A percentile compares a stretch with the other conserved stretches of the same genome.
These are phyloP conservation scores for Gila orcuttii DNA, from an alignment of 2,113 vertebrate genomes.

Conservation along the genomic window DNA sequence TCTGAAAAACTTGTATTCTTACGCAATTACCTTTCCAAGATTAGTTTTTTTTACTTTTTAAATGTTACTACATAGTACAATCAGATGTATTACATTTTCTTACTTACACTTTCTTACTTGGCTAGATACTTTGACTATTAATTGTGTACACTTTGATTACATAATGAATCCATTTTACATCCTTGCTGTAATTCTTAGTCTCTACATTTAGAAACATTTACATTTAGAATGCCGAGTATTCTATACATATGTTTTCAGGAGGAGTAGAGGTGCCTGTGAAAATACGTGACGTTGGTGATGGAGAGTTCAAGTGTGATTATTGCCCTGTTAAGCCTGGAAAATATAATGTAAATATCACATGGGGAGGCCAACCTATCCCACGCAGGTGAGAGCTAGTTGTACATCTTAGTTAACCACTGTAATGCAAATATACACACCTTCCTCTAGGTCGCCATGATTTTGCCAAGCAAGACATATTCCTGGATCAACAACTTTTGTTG, in stretches of 20 bases:
- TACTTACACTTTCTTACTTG: too few species aligned
- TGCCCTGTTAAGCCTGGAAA: constrained; percentile 85
- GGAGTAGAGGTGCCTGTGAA: constrained; percentile 89
- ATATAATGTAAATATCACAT: constrained; percentile 88
- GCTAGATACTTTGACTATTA: too few species aligned
- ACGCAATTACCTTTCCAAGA: not conserved
- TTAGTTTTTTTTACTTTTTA: too few species aligned
- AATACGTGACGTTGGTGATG: constrained; percentile 83
- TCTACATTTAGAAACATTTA: constrained; percentile 22
- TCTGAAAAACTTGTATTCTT: not conserved
- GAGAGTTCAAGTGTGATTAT: constrained; percentile 91
- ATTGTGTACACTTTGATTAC: too few species aligned
- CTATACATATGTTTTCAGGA: constrained; percentile 69
- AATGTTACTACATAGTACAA: too few species aligned
- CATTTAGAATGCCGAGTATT: not conserved
- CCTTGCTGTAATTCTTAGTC: not conserved
- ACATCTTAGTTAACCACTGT: not conserved
- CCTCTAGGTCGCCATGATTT: too few species aligned
- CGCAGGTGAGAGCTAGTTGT: constrained; percentile 79
- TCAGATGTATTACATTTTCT: too few species aligned
- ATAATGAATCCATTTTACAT: too few species aligned
- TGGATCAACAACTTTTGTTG: too few species aligned
- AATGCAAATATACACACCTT: not conserved
- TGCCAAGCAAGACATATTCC: too few species aligned
- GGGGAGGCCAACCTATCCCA: constrained; percentile 90